Percentiles rank a stretch among this genome's conserved stretches.
phyloP scores from a whole-genome alignment of 2,113 vertebrate species.

The Hippocampus abdominalis region DNA sequence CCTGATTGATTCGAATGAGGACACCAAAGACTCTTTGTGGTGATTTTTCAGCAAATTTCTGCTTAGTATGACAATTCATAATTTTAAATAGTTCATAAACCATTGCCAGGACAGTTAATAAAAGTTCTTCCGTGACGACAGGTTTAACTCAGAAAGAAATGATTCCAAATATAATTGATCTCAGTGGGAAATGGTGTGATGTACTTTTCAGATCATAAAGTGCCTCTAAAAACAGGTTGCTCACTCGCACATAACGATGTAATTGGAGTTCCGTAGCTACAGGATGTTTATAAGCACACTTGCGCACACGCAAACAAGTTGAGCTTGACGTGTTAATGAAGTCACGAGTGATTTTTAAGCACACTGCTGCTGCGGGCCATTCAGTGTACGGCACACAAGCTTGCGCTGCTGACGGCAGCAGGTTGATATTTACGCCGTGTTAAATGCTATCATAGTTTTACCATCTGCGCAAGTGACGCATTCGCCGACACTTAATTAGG shows the following conservation, averaged over 20 bases:
- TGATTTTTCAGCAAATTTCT: background rate
- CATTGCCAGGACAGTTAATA: background rate
- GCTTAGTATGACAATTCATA: background rate
- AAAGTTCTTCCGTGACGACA: background rate
- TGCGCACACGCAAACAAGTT: conserved; percentile 14
- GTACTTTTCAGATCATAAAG: background rate
- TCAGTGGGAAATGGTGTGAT: background rate
- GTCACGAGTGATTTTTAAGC: conserved; percentile 16
- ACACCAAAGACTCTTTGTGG: background rate
- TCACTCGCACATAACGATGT: conserved; percentile 1
- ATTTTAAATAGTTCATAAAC: background rate
- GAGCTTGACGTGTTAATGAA: conserved; percentile 19
- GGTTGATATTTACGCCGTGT: conserved; percentile 2
- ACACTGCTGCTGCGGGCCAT: background rate
- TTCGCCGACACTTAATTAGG: background rate
- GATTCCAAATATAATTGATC: background rate
- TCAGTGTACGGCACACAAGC: background rate
- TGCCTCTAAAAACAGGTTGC: background rate
- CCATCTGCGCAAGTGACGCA: background rate
- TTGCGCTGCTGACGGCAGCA: conserved; percentile 26
- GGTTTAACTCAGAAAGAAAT: background rate
- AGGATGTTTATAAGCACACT: conserved; percentile 12
- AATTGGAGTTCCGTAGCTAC: background rate
- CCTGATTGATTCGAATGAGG: too few relatives aligned
- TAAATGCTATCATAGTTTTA: conserved; percentile 4